Evolutionary conservation across 2,888 invertebrate genomes (phyloP).

Genomic region (Phlogophora meticulosa): DNA sequence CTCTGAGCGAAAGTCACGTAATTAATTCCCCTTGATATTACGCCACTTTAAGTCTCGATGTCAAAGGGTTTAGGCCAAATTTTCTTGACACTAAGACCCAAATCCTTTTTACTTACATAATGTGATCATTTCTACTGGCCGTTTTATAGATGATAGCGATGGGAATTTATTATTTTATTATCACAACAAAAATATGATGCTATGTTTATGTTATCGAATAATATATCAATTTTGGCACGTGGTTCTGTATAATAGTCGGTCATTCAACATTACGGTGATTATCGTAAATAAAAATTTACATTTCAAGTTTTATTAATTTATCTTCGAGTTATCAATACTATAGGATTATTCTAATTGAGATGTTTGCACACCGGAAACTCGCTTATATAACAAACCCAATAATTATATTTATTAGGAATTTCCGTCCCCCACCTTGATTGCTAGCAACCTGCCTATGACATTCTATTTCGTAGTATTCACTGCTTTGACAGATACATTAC

Average conservation of each 20-base stretch:
- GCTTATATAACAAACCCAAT: slow-evolving; percentile 70
- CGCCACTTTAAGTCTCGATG: slow-evolving; percentile 47
- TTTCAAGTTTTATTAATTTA: slow-evolving; percentile 62
- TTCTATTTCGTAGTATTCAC: slow-evolving; percentile 61
- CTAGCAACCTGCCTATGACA: slow-evolving; percentile 59
- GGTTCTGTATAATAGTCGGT: slow-evolving; percentile 42
- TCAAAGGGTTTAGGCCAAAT: slow-evolving; percentile 62
- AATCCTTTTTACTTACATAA: slow-evolving; percentile 34
- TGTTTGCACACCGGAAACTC: slow-evolving; percentile 67
- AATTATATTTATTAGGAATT: slow-evolving; percentile 73
- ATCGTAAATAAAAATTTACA: slow-evolving; percentile 61
- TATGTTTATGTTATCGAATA: slow-evolving; percentile 32
- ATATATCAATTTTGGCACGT: slow-evolving; percentile 58
- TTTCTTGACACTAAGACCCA: slow-evolving; percentile 5
- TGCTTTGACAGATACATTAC: slow-evolving; percentile 60
- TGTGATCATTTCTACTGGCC: not conserved
- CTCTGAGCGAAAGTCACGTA: slow-evolving; percentile 78
- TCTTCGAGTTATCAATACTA: slow-evolving; percentile 58
- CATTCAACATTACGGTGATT: slow-evolving; percentile 51
- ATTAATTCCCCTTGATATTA: slow-evolving; percentile 69
- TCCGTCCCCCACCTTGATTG: slow-evolving; percentile 71
- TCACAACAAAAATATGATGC: slow-evolving; percentile 13
- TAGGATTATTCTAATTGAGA: slow-evolving; percentile 64
- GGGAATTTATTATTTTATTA: slow-evolving; percentile 22
- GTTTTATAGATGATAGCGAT: slow-evolving; percentile 9